phyloP scores from a whole-genome alignment of 35 echinoderm and acorn worm species.

The Patiria miniata region DNA sequence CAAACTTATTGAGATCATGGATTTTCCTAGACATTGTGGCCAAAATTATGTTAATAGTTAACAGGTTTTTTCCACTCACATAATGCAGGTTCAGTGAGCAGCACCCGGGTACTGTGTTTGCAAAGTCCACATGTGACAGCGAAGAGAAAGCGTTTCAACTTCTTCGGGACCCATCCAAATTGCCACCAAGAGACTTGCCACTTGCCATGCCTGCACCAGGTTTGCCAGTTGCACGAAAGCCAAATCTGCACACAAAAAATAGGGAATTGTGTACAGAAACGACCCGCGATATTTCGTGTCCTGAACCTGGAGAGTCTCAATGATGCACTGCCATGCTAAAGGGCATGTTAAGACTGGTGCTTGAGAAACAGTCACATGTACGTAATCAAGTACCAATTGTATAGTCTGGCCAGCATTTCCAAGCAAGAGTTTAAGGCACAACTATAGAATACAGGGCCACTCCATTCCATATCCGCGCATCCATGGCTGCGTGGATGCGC shows the following conservation, averaged over 20 bases:
- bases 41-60: no score
- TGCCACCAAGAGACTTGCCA: conserved; percentile 35
- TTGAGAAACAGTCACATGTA: neutral
- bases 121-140: neutral
- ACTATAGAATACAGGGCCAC: no score
- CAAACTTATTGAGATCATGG: no score
- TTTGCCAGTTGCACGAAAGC: conserved; percentile 27
- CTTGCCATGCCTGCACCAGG: conserved; percentile 16
- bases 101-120: conserved; percentile 26
- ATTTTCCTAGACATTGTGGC: no score
- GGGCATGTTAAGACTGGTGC: neutral
- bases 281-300: neutral
- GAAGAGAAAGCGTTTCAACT: conserved; percentile 34
- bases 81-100: conserved; percentile 25
- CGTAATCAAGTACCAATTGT: neutral
- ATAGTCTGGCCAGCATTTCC: neutral
- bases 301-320: neutral
- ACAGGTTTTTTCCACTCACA: no score
- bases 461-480: no score
- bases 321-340: neutral
- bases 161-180: conserved; percentile 9
- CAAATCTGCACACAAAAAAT: conserved; percentile 29
- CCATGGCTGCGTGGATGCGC: no score
- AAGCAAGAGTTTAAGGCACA: no score
- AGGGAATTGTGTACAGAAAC: conserved; percentile 14